phyloP scores from a whole-genome alignment of 2,797 vertebrate genomes.

The Eulemur mongoz region DNA sequence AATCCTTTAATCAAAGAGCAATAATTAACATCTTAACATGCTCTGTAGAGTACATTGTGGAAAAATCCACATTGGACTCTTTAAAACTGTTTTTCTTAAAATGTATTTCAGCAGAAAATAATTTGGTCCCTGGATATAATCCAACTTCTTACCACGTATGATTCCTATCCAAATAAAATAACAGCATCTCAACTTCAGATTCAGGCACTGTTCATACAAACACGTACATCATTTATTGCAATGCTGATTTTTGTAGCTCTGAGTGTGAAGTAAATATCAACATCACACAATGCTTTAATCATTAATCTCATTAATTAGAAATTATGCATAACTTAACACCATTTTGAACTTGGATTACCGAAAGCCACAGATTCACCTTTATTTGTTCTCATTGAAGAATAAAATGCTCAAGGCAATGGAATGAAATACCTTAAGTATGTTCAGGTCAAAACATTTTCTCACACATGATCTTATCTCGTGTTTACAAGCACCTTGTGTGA shows the following conservation, averaged over 20 bases:
- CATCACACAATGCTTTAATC: neutral
- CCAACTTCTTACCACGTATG: slow-evolving; percentile 23
- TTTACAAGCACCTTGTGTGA: slow-evolving; percentile 1
- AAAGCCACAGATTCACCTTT: neutral
- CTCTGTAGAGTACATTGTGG: neutral
- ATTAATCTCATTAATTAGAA: slow-evolving; percentile 27
- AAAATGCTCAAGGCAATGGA: neutral
- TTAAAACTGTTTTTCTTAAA: slow-evolving; percentile 30
- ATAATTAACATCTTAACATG: neutral
- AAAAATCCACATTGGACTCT: slow-evolving; percentile 13
- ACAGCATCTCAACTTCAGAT: neutral
- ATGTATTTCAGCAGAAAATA: slow-evolving; percentile 53
- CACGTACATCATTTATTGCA: neutral
- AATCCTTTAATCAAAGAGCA: slow-evolving; percentile 39
- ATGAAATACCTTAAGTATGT: neutral
- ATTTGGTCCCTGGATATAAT: slow-evolving; percentile 47
- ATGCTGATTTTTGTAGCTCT: neutral
- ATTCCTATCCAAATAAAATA: slow-evolving; percentile 49
- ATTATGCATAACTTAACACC: neutral
- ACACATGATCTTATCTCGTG: neutral
- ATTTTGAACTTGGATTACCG: neutral
- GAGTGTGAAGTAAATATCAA: neutral
- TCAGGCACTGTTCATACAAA: neutral
- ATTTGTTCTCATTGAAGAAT: neutral
- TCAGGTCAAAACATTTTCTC: neutral